Conservation (phyloP, 2,888 invertebrate species). For the Oscheius myriophilus region DNA sequence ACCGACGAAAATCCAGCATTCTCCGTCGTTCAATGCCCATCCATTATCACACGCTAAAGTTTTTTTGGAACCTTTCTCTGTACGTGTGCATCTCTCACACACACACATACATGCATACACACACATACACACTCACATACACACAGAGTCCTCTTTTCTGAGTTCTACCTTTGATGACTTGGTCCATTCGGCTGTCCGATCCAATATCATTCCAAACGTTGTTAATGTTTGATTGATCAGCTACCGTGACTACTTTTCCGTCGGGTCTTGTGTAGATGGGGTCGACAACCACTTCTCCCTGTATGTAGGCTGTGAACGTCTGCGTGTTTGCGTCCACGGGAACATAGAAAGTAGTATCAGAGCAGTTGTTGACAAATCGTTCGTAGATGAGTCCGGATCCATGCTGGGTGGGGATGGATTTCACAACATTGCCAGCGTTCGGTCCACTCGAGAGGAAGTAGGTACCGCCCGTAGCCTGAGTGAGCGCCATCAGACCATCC, state of each 20-base stretch:
- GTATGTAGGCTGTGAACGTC: conserved; percentile 42
- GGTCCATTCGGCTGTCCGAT: conserved; percentile 42
- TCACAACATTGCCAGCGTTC: conserved; percentile 49
- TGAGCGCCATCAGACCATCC: conserved; percentile 38
- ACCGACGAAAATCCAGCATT: conserved; percentile 42
- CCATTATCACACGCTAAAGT: conserved; percentile 44
- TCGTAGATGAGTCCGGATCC: conserved; percentile 45
- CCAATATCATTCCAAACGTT: conserved; percentile 50
- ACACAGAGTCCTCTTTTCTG: no score
- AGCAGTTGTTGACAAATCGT: conserved; percentile 40
- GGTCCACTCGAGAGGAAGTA: conserved; percentile 40
- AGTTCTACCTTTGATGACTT: conserved; percentile 37
- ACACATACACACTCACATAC: no score
- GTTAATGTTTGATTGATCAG: neutral
- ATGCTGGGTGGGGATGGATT: conserved; percentile 51
- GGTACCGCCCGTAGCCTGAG: conserved; percentile 46
- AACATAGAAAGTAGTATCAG: conserved; percentile 51
- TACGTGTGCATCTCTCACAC: no score
- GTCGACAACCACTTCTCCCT: conserved; percentile 39
- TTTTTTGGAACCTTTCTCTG: neutral
- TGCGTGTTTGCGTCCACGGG: conserved; percentile 56
- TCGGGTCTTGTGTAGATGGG: conserved; percentile 36
- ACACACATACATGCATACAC: no score
- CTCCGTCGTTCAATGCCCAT: conserved; percentile 37
- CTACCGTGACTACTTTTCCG: conserved; percentile 8